A percentile compares a stretch with the other conserved stretches of the same genome.
These are phyloP conservation scores for Pachydiplax longipennis DNA, from an alignment of 2,888 invertebrate genomes.

Conservation along the genomic window DNA sequence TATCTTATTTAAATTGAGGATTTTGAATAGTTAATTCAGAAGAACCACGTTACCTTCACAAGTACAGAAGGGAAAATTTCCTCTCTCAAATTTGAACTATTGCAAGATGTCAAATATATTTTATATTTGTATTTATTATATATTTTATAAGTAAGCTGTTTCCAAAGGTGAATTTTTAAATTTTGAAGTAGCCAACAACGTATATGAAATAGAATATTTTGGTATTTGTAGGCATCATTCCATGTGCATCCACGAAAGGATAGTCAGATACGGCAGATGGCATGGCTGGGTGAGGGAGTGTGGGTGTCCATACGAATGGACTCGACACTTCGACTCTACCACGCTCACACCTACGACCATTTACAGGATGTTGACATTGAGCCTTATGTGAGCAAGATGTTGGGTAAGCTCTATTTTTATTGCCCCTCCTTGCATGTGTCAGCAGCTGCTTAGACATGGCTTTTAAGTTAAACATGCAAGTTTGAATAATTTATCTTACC, in stretches of 20 bases:
- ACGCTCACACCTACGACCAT: conserved; percentile 96
- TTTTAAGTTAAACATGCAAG: not conserved
- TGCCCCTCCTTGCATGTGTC: not conserved
- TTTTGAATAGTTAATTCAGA: too few species aligned
- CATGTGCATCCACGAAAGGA: conserved; percentile 98
- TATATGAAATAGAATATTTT: not conserved
- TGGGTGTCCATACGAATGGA: conserved; percentile 99
- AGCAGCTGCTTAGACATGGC: not conserved
- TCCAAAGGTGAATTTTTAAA: too few species aligned
- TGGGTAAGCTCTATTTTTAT: too few species aligned
- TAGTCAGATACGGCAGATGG: conserved; percentile 91
- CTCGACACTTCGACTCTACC: conserved; percentile 93
- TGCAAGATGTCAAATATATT: too few species aligned
- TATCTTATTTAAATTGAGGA: too few species aligned
- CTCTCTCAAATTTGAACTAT: too few species aligned
- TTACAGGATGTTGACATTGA: conserved; percentile 98
- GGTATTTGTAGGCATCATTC: conserved; percentile 70
- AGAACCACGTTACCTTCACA: too few species aligned
- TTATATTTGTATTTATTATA: too few species aligned
- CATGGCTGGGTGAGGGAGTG: conserved; percentile 96
- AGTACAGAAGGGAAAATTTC: too few species aligned
- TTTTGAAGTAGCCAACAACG: too few species aligned
- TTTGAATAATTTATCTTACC: not conserved
- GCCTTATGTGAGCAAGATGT: conserved; percentile 98
- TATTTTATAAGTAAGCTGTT: too few species aligned